Conservation (phyloP, 2,888 invertebrate species). For the Stomorhina lunata region DNA sequence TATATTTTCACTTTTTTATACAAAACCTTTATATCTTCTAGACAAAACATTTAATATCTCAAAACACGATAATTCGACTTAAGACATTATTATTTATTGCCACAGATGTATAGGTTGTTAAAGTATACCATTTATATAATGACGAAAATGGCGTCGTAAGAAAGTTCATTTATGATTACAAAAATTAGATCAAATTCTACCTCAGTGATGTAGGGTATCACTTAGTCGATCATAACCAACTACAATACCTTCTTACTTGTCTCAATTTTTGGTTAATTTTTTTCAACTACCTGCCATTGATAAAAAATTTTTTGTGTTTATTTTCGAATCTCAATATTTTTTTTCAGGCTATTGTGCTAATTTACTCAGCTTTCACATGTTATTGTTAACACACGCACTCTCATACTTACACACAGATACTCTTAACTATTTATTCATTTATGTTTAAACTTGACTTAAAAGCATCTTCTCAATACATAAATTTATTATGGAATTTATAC, state of each 20-base stretch:
- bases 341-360: slow-evolving; percentile 56
- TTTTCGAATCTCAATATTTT: slow-evolving; percentile 29
- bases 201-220: too few relatives aligned
- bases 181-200: too few relatives aligned
- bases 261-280: neutral
- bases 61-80: too few relatives aligned
- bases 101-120: too few relatives aligned
- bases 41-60: too few relatives aligned
- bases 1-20: too few relatives aligned
- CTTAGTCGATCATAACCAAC: too few relatives aligned
- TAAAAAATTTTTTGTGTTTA: slow-evolving; percentile 13
- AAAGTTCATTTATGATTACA: too few relatives aligned
- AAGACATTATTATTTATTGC: too few relatives aligned
- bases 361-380: slow-evolving; percentile 61
- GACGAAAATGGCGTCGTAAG: too few relatives aligned
- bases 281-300: slow-evolving; percentile 7
- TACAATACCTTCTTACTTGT: neutral
- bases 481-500: neutral
- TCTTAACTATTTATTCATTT: neutral
- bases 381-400: slow-evolving; percentile 14
- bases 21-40: too few relatives aligned
- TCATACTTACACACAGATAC: neutral
- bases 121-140: too few relatives aligned
- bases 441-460: neutral
- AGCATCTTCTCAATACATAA: slow-evolving; percentile 22